phyloP scores from a whole-genome alignment of 2,888 invertebrate species.

The Digitonthophagus gazella region DNA sequence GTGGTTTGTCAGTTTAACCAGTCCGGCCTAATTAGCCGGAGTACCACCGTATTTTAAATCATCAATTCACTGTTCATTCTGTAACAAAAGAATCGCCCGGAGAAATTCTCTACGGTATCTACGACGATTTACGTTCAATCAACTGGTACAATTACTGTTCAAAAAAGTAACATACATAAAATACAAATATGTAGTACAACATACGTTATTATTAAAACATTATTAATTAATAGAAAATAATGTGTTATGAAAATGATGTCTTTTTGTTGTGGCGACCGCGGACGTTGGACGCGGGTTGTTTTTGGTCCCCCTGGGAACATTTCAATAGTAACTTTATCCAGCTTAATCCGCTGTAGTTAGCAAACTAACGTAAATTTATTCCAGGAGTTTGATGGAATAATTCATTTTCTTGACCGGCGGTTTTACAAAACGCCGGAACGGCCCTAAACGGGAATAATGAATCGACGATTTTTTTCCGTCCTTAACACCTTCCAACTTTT shows the following conservation, averaged over 20 bases:
- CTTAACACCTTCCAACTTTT: neutral
- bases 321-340: conserved; percentile 19
- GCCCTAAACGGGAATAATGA: conserved; percentile 16
- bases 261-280: neutral
- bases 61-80: neutral
- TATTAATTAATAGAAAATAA: neutral
- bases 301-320: conserved; percentile 15
- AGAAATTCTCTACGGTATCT: too few relatives aligned
- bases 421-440: conserved; percentile 21
- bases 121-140: too few relatives aligned
- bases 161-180: too few relatives aligned
- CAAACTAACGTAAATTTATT: conserved; percentile 26
- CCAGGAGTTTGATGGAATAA: conserved; percentile 26
- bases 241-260: neutral
- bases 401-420: conserved; percentile 25
- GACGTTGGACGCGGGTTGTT: neutral
- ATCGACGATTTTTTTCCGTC: conserved; percentile 11
- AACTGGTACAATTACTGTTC: too few relatives aligned
- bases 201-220: too few relatives aligned
- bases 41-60: neutral
- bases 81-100: neutral
- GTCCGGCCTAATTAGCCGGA: neutral
- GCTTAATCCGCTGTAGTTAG: conserved; percentile 16
- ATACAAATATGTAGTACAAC: too few relatives aligned
- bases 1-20: neutral